Conservation (phyloP, 2,113 vertebrate species). For the Pangasianodon gigas region DNA sequence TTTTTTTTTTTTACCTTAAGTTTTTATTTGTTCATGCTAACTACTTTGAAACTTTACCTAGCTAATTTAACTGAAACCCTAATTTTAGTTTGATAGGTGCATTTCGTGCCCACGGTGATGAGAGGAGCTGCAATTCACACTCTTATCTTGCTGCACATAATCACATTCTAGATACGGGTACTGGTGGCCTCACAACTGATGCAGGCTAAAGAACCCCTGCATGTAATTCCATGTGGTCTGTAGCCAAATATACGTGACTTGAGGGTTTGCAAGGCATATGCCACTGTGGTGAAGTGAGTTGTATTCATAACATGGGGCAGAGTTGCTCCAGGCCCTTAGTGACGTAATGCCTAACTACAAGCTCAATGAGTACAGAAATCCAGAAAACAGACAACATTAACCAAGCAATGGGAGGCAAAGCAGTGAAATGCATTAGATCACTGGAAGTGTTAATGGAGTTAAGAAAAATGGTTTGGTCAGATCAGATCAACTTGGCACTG, state of each 20-base stretch:
- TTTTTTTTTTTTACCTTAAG: neutral
- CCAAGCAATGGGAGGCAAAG: neutral
- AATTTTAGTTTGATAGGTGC: neutral
- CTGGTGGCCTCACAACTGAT: neutral
- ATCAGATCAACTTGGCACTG: neutral
- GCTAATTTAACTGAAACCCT: neutral
- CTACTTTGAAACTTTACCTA: neutral
- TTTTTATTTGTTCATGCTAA: neutral
- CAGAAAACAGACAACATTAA: neutral
- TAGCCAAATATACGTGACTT: neutral
- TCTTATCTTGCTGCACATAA: neutral
- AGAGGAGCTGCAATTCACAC: neutral
- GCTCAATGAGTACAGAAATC: neutral
- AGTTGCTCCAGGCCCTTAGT: neutral
- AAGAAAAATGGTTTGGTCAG: neutral
- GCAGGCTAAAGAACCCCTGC: neutral
- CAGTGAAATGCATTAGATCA: neutral
- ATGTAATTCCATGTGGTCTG: neutral
- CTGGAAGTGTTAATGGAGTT: neutral
- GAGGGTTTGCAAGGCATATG: neutral
- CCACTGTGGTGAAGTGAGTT: neutral
- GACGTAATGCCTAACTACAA: neutral
- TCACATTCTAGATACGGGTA: neutral
- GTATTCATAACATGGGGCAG: neutral
- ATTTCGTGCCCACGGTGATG: neutral